Evolutionary conservation across 2,797 vertebrate species (phyloP).

Genomic region (Sebastes itinus): DNA sequence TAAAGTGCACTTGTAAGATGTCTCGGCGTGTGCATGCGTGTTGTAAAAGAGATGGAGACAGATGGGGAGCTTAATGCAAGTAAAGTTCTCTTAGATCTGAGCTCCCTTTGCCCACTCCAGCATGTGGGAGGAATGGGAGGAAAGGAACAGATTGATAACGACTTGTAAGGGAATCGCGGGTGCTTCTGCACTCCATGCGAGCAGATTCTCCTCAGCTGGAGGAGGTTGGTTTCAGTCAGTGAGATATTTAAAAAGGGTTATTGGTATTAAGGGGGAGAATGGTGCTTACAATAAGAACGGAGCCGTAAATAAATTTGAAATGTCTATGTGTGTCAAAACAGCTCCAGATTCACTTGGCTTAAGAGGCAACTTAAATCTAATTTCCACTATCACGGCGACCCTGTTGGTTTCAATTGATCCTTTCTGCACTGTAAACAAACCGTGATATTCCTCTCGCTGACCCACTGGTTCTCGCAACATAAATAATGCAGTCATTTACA

Average conservation of each 20-base stretch:
- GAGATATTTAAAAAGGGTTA: constrained; percentile 35
- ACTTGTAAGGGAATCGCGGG: constrained; percentile 53
- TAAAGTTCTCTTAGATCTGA: constrained; percentile 26
- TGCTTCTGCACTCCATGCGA: constrained; percentile 32
- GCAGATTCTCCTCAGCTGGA: constrained; percentile 57
- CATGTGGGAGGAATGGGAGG: constrained; percentile 45
- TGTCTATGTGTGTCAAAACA: constrained; percentile 30
- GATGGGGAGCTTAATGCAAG: constrained; percentile 42
- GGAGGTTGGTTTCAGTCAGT: constrained; percentile 23
- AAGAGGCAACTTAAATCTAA: constrained; percentile 24
- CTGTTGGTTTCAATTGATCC: constrained; percentile 18
- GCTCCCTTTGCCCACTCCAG: constrained; percentile 24
- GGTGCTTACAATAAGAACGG: constrained; percentile 9
- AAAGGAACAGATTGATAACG: constrained; percentile 62
- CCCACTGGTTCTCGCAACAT: background rate
- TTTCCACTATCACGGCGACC: background rate
- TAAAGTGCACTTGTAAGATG: constrained; percentile 11
- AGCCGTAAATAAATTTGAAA: constrained; percentile 44
- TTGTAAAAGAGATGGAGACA: constrained; percentile 30
- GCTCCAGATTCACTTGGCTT: constrained; percentile 23
- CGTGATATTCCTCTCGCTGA: background rate
- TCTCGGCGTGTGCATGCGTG: background rate
- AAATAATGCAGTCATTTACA: constrained; percentile 18
- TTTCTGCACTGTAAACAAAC: constrained; percentile 14
- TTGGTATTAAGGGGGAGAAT: constrained; percentile 29